These are phyloP conservation scores for Tricholauxania praeusta DNA, from an alignment of 2,888 invertebrate genomes.

Conservation along the genomic window DNA sequence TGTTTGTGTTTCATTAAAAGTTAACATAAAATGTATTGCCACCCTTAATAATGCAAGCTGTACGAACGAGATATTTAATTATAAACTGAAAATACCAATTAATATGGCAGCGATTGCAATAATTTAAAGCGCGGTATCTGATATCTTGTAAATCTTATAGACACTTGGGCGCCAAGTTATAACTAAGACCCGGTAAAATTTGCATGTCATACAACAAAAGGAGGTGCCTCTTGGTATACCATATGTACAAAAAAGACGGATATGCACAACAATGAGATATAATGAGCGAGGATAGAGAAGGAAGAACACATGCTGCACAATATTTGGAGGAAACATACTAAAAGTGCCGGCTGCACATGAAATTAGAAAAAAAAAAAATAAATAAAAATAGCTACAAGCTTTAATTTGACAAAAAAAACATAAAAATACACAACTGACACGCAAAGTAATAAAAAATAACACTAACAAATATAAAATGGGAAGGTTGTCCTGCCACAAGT, in stretches of 20 bases:
- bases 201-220: conserved; percentile 1
- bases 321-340: background rate
- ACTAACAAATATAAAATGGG: background rate
- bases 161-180: background rate
- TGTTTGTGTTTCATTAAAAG: too few species aligned
- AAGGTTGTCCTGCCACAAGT: conserved; percentile 4
- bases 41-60: too few species aligned
- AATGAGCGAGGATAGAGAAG: background rate
- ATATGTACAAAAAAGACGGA: background rate
- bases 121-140: background rate
- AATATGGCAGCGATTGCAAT: conserved; percentile 7
- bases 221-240: background rate
- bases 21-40: too few species aligned
- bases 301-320: background rate
- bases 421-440: background rate
- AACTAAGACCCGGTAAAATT: background rate
- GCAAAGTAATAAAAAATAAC: too few species aligned
- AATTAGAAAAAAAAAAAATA: too few species aligned
- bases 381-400: conserved; percentile 10
- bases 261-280: background rate
- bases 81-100: too few species aligned
- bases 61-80: too few species aligned
- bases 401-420: background rate
- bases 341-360: conserved; percentile 18
- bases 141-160: conserved; percentile 1